These are phyloP conservation scores for Phoenicopterus ruber DNA, from an alignment of 2,113 vertebrate species.

Conservation along the genomic window DNA sequence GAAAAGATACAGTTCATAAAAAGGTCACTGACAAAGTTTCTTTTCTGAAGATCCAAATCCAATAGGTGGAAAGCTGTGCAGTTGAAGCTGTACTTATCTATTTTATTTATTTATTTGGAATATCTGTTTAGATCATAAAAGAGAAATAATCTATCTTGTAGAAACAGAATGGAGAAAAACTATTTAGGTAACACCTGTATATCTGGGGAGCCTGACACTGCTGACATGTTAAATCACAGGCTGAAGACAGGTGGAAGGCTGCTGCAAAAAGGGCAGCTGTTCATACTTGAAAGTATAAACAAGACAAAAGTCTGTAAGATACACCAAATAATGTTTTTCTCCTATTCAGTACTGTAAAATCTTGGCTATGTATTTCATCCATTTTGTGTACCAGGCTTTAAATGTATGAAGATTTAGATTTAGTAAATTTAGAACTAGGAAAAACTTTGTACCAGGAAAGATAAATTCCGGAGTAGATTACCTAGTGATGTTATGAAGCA, in stretches of 20 bases:
- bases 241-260: background rate
- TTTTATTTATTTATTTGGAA: background rate
- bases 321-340: background rate
- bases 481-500: background rate
- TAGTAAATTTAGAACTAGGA: background rate
- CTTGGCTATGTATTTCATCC: background rate
- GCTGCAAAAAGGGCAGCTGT: background rate
- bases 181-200: background rate
- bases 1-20: slow-evolving; percentile 29
- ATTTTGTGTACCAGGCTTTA: background rate
- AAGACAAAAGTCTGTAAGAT: background rate
- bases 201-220: background rate
- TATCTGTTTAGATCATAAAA: background rate
- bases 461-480: background rate
- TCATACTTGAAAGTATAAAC: background rate
- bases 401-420: background rate
- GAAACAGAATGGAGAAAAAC: background rate
- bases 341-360: background rate
- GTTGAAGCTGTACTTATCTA: background rate
- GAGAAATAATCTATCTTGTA: background rate
- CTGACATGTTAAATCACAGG: background rate
- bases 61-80: background rate
- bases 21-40: slow-evolving; percentile 32
- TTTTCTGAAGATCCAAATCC: background rate
- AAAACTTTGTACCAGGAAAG: background rate